These are phyloP conservation scores for Leptopterna dolabrata DNA, from an alignment of 2,888 invertebrate species.

Conservation along the genomic window DNA sequence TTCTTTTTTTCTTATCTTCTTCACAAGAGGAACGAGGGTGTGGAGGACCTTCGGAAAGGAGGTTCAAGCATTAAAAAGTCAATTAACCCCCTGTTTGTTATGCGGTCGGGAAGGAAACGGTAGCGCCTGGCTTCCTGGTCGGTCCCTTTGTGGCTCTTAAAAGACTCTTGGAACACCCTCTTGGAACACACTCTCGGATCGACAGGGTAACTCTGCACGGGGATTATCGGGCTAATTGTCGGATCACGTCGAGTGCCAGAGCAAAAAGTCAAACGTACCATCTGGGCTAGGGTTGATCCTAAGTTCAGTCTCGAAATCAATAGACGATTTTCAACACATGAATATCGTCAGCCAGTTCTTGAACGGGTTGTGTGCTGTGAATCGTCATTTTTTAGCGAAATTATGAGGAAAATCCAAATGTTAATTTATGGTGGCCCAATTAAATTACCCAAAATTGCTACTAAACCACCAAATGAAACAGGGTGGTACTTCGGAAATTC, in stretches of 20 bases:
- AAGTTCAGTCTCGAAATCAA: too few relatives aligned
- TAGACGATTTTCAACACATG: too few relatives aligned
- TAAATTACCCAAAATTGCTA: too few relatives aligned
- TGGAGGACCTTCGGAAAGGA: background rate
- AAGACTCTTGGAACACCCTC: constrained; percentile 4
- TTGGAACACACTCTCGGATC: background rate
- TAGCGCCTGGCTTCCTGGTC: constrained; percentile 12
- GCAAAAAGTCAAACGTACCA: too few relatives aligned
- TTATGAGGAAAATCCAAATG: too few relatives aligned
- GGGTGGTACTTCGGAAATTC: too few relatives aligned
- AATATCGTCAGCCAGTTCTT: too few relatives aligned
- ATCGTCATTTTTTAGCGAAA: too few relatives aligned
- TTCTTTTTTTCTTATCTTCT: background rate
- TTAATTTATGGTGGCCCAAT: too few relatives aligned
- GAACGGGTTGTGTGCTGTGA: too few relatives aligned
- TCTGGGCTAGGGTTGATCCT: too few relatives aligned
- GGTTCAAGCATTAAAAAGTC: constrained; percentile 28
- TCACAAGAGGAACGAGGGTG: background rate
- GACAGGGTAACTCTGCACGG: background rate
- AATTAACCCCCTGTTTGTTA: constrained; percentile 19
- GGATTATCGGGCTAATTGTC: background rate
- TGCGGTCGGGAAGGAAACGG: constrained; percentile 9
- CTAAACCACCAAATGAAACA: too few relatives aligned
- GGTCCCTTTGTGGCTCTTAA: background rate
- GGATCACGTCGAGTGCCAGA: background rate